phyloP scores from a whole-genome alignment of 2,797 vertebrate species.

The Delichon dasypus region DNA sequence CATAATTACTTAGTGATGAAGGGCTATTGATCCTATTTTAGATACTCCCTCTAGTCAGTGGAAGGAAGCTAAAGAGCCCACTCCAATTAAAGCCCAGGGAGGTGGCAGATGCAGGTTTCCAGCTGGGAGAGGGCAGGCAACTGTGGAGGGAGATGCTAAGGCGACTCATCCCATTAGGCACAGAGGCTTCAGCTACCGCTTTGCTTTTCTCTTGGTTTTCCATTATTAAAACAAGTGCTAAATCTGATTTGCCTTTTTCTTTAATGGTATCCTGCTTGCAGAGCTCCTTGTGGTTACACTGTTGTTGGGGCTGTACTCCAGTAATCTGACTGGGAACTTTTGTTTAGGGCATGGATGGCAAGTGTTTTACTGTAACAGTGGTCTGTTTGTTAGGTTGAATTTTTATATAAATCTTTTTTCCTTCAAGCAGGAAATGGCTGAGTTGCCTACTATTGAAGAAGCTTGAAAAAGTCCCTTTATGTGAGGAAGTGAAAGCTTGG shows the following conservation, averaged over 20 bases:
- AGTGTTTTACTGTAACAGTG: background rate
- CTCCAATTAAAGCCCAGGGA: background rate
- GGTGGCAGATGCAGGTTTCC: background rate
- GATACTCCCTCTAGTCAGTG: background rate
- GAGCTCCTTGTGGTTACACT: background rate
- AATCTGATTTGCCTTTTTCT: background rate
- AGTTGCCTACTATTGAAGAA: background rate
- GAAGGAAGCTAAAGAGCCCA: background rate
- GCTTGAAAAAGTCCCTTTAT: background rate
- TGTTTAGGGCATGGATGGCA: background rate
- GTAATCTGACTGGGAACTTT: background rate
- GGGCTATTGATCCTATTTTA: background rate
- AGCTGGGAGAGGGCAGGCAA: background rate
- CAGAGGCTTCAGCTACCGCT: background rate
- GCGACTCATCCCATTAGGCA: background rate
- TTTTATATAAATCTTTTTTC: background rate
- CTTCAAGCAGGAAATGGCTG: background rate
- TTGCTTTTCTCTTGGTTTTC: background rate
- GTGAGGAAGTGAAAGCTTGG: background rate
- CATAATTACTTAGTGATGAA: background rate
- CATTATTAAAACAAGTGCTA: background rate
- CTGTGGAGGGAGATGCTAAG: fast-evolving
- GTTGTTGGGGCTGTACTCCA: background rate
- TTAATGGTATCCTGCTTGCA: background rate
- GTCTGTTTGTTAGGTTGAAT: background rate